Evolutionary conservation across 92 coral and sea anemone genomes (phyloP), one percentile per base, ranked within the genome.

Genomic region (Ricordea florida): DNA sequence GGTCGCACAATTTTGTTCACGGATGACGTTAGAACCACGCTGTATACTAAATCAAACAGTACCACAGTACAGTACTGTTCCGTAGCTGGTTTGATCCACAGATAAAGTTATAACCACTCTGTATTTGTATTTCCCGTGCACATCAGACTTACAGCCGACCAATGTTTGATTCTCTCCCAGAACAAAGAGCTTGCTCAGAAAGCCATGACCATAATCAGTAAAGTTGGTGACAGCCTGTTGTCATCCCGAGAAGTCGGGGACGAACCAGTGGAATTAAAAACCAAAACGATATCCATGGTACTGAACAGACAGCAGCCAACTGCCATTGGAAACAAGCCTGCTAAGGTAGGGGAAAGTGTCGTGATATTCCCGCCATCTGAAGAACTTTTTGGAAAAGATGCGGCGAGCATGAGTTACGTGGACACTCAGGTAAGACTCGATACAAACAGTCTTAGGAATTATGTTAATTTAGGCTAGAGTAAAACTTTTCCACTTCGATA

Each of bases 151-250:
- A 13, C 29, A 52, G 29, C 13, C 13, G 26, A 15, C 14, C 4
- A 0, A 11, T 48, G 5, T 59, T 7, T 24, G 2, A 46, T 32
- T 63, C 41, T 36, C 29, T 61, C 14, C n/a, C 57, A 87, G 81
- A 87, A 63, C 33, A 87, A 87, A 47, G 69, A 45, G 3, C 52
- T 90, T n/a, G 89, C 86, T 4, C 37, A 57, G 48, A 91, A 71
- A 59, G 93, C 89, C 57, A 61, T 81, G 63, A 13, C 16, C 24
- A 56, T 91, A n/a, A 84, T 91, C 28, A 59, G 57, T 17, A 59
- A 46, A 7, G 80, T 91, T 18, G 85, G 93, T 16, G 93, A 84
- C 43, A 84, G 93, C 28, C 71, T 91, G 59, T 45, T 91, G 15
- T 57, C 82, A 3, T 67, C 84, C 17, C 59, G 50, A 34, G 64